Conservation (phyloP, 2,888 invertebrate genomes). For the Antheraea assamensis region DNA sequence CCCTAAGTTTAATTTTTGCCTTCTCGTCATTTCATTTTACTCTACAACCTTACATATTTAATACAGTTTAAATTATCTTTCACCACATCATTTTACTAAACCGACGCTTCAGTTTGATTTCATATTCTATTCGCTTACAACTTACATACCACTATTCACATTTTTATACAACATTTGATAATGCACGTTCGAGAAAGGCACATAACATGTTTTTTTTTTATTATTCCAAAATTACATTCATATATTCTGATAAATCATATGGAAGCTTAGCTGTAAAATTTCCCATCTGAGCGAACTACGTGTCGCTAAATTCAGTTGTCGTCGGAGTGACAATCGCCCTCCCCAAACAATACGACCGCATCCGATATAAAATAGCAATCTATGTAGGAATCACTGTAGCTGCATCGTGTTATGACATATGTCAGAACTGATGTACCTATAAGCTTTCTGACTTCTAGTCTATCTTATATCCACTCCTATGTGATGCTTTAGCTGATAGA, state of each 20-base stretch:
- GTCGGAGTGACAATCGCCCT: constrained; percentile 77
- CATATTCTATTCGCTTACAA: constrained; percentile 67
- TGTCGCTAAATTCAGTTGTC: constrained; percentile 41
- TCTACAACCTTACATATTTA: constrained; percentile 64
- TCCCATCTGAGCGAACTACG: constrained; percentile 36
- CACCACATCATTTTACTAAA: constrained; percentile 67
- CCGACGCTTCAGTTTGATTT: constrained; percentile 68
- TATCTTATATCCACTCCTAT: constrained; percentile 57
- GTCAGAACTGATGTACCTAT: constrained; percentile 37
- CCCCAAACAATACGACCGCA: constrained; percentile 62
- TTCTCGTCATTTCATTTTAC: constrained; percentile 72
- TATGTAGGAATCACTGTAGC: background rate
- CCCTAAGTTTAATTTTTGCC: constrained; percentile 71
- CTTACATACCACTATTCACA: constrained; percentile 64
- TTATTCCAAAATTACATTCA: constrained; percentile 33
- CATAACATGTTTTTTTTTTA: constrained; percentile 32
- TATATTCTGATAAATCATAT: constrained; percentile 71
- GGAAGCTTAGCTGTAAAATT: constrained; percentile 66
- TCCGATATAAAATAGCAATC: background rate
- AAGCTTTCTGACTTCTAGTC: constrained; percentile 18
- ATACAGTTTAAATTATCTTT: constrained; percentile 68
- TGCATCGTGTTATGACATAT: constrained; percentile 23
- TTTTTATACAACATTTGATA: constrained; percentile 44
- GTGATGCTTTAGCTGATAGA: constrained; percentile 67
- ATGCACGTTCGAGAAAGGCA: constrained; percentile 64